phyloP scores from a whole-genome alignment of 1,140 invertebrate species.

The Scaptomyza graminum region DNA sequence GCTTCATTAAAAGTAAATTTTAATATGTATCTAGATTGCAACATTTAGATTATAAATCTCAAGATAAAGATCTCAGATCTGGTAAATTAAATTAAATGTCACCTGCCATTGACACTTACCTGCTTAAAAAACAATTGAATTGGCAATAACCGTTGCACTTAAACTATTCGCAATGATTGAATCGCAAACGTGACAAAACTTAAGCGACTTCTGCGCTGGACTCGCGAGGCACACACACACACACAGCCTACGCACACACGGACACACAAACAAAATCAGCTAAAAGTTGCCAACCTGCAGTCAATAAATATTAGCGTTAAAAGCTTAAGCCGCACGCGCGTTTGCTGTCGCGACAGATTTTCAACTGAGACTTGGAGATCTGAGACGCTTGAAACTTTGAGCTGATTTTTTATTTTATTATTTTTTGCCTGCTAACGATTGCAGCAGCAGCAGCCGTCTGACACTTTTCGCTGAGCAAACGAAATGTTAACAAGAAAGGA shows the following conservation, averaged over 20 bases:
- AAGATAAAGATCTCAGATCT: conserved; percentile 1
- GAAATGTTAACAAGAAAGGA: conserved; percentile 44
- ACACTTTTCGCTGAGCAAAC: conserved; percentile 66
- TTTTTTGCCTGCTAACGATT: conserved; percentile 16
- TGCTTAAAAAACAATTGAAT: conserved; percentile 29
- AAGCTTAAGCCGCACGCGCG: conserved; percentile 69
- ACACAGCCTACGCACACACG: conserved; percentile 4
- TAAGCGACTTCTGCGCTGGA: conserved; percentile 22
- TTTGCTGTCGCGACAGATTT: conserved; percentile 76
- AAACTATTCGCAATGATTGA: conserved; percentile 29
- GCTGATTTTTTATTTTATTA: conserved; percentile 8
- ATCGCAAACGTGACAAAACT: conserved; percentile 46
- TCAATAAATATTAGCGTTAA: conserved; percentile 63
- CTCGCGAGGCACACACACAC: conserved; percentile 4
- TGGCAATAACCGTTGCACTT: conserved; percentile 36
- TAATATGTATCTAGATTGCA: no score
- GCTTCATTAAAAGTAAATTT: no score
- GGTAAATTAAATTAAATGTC: conserved; percentile 20
- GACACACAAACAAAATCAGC: conserved; percentile 20
- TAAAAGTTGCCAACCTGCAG: conserved; percentile 34
- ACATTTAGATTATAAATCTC: neutral
- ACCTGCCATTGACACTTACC: conserved; percentile 36
- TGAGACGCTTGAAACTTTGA: conserved; percentile 48
- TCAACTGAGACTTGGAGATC: conserved; percentile 54
- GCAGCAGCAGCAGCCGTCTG: conserved; percentile 20